These are phyloP conservation scores for Apistogramma diplotaenia DNA, from an alignment of 2,113 vertebrate species.

Conservation along the genomic window DNA sequence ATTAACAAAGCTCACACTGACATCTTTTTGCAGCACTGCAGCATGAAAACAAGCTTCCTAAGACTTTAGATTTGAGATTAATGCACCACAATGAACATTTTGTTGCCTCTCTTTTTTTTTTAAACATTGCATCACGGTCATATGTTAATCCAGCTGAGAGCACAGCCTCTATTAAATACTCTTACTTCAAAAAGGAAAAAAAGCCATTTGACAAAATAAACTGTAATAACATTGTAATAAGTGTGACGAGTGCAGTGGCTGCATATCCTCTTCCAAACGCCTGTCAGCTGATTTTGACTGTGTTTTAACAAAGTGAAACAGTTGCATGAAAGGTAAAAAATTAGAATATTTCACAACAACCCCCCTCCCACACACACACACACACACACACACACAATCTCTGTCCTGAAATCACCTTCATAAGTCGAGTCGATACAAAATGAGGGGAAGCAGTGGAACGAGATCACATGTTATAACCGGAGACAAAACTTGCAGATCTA, in stretches of 20 bases:
- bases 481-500: neutral
- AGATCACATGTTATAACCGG: slow-evolving; percentile 43
- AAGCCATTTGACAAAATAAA: neutral
- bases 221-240: neutral
- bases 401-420: neutral
- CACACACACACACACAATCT: no score
- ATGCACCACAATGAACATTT: slow-evolving; percentile 26
- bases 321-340: neutral
- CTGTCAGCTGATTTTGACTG: neutral
- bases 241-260: neutral
- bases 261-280: neutral
- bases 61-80: neutral
- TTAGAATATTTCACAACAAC: neutral
- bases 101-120: slow-evolving; percentile 18
- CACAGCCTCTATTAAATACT: slow-evolving; percentile 14
- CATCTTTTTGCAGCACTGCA: neutral
- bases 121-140: slow-evolving; percentile 33
- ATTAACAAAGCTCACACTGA: neutral
- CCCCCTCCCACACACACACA: no score
- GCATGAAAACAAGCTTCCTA: neutral
- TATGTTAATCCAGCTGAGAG: slow-evolving; percentile 46
- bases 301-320: neutral
- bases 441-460: neutral
- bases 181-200: slow-evolving; percentile 7
- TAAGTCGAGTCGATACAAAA: neutral